Evolutionary conservation across 1,140 invertebrate genomes (phyloP), one percentile per base, ranked within the genome.

Genomic region (Drosophila kohkoa): DNA sequence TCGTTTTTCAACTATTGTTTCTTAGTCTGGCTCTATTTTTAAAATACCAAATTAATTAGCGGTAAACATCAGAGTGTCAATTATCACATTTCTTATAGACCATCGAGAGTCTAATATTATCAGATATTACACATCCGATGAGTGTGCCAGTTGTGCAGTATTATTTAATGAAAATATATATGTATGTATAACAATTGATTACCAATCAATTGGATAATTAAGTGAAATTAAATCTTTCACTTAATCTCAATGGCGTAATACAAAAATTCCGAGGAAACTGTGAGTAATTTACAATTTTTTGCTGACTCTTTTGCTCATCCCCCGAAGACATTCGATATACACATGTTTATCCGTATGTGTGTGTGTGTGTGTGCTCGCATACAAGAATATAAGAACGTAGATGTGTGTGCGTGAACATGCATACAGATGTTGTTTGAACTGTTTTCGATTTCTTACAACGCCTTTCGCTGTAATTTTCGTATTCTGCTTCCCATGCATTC

Each of bases 401-500:
- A 48, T 32, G 20, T 68, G 54, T 20, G 49, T 32, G 15, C 13
- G 60, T 41, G 11, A 13, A n/a, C 58, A 49, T 48, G 55, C 32
- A 51, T 11, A 48, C 25, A 74, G 32, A 87, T 88, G 80, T 77
- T 82, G 77, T 82, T 87, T 87, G 80, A 88, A 80, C 85, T 88
- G 74, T 82, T 87, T 83, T 87, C 83, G 80, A 83, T 88, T 88
- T 83, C 79, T 80, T 79, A 62, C 49, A 79, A 57, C 76, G 82
- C 81, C 79, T 86, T 87, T 83, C 68, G 76, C 64, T 80, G 80
- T 87, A 83, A 82, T 87, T 88, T 87, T 88, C 80, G 80, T 64
- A 88, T 88, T 87, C 80, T 75, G 76, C 75, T 79, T 87, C 63
- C 77, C 73, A 74, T 76, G 65, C 76, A 82, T 72, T 62, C 46